A percentile compares a stretch with the other conserved stretches of the same genome.
Conservation (phyloP, 1,140 invertebrate species). For the Hyphantria cunea region DNA sequence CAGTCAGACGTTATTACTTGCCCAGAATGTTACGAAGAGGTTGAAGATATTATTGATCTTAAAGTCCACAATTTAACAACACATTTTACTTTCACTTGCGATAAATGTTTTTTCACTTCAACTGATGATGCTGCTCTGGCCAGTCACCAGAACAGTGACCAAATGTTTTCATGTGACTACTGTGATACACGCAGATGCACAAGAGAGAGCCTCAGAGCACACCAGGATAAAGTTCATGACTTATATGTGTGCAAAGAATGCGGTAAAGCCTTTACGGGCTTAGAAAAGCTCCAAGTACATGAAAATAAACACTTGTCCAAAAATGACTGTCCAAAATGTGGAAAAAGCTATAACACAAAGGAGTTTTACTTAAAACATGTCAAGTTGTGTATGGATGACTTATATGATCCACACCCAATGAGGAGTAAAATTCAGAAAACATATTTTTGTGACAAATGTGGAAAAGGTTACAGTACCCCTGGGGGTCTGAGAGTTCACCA, state of each 20-base stretch:
- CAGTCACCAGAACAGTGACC: slow-evolving; percentile 39
- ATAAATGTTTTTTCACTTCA: slow-evolving; percentile 54
- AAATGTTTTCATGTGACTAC: slow-evolving; percentile 52
- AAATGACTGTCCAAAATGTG: slow-evolving; percentile 65
- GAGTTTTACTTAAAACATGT: slow-evolving; percentile 66
- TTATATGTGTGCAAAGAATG: slow-evolving; percentile 59
- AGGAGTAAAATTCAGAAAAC: slow-evolving; percentile 55
- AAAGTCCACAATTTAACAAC: slow-evolving; percentile 48
- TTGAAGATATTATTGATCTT: slow-evolving; percentile 40
- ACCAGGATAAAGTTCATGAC: slow-evolving; percentile 49
- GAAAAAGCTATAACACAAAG: slow-evolving; percentile 62
- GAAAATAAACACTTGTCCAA: slow-evolving; percentile 58
- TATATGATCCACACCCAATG: slow-evolving; percentile 63
- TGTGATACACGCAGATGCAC: slow-evolving; percentile 46
- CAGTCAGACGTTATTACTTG: slow-evolving; percentile 41
- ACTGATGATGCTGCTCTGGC: slow-evolving; percentile 43
- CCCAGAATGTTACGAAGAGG: slow-evolving; percentile 42
- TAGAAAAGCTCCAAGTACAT: slow-evolving; percentile 58
- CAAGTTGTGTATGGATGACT: slow-evolving; percentile 56
- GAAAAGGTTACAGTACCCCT: slow-evolving; percentile 64
- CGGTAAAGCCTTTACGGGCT: slow-evolving; percentile 54
- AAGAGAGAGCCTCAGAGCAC: slow-evolving; percentile 46
- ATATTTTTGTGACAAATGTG: slow-evolving; percentile 61
- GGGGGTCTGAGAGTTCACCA: slow-evolving; percentile 66
- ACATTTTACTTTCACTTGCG: slow-evolving; percentile 53